phyloP scores from a whole-genome alignment of 2,113 vertebrate species.

The Pantherophis guttatus region DNA sequence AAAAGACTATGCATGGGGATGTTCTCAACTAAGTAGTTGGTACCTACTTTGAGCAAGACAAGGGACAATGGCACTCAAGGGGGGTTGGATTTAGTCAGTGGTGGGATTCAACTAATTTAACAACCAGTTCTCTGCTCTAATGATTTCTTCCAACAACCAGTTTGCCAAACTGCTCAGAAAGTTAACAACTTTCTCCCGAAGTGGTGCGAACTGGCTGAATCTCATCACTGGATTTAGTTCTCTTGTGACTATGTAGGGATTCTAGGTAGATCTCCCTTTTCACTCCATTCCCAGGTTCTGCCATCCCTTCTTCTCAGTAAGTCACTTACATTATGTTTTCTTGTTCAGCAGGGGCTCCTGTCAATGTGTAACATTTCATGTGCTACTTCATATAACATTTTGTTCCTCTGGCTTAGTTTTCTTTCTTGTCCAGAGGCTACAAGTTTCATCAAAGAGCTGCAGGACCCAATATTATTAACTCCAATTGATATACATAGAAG shows the following conservation, averaged over 20 bases:
- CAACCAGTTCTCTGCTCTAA: no score
- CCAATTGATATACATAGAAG: neutral
- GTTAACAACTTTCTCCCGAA: no score
- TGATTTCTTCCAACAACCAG: no score
- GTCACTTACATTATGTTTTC: neutral
- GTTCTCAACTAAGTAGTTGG: neutral
- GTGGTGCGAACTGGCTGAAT: no score
- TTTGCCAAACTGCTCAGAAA: no score
- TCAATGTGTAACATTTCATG: neutral
- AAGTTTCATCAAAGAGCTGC: neutral
- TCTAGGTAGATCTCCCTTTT: neutral
- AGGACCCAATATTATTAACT: constrained; percentile 20
- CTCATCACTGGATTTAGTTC: neutral
- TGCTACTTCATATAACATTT: neutral
- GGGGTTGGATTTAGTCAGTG: neutral
- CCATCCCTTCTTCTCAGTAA: neutral
- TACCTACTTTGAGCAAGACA: neutral
- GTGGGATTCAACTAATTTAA: no score
- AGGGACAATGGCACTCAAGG: neutral
- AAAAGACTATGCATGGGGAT: neutral
- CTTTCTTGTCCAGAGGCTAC: constrained; percentile 6
- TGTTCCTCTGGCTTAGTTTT: neutral
- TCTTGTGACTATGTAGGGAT: neutral
- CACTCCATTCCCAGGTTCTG: neutral
- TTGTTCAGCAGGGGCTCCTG: no score